A percentile compares a stretch with the other conserved stretches of the same genome.
phyloP scores from a whole-genome alignment of 2,888 invertebrate species.

The Onchidella celtica region DNA sequence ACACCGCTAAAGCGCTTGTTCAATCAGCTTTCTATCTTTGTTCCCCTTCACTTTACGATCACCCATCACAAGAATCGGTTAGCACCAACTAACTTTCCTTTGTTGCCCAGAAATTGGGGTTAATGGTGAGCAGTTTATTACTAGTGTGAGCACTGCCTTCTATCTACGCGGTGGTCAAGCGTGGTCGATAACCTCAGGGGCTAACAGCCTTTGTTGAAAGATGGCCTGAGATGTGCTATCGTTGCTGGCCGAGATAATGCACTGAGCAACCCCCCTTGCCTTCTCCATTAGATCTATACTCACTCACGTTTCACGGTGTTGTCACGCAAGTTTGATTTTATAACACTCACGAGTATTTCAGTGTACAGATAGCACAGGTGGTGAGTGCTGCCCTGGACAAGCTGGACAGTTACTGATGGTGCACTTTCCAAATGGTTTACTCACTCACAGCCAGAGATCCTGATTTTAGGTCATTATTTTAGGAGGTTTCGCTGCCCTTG shows the following conservation, averaged over 20 bases:
- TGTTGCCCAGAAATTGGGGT: background rate
- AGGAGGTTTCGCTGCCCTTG: too few species aligned
- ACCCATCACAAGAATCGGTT: background rate
- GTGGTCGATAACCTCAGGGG: background rate
- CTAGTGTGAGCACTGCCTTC: background rate
- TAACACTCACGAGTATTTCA: background rate
- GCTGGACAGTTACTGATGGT: too few species aligned
- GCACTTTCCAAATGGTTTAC: too few species aligned
- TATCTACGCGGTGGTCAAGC: background rate
- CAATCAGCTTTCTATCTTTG: too few species aligned
- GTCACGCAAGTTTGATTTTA: background rate
- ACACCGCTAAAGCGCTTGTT: too few species aligned
- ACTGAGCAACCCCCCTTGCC: background rate
- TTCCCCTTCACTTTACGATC: too few species aligned
- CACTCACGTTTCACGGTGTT: background rate
- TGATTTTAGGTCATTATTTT: too few species aligned
- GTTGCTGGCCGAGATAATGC: background rate
- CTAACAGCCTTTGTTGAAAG: background rate
- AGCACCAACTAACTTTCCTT: background rate
- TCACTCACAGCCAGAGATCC: too few species aligned
- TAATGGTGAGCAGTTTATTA: background rate
- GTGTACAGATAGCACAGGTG: background rate
- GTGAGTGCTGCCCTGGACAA: too few species aligned
- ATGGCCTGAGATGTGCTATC: background rate
- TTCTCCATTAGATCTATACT: background rate